A percentile compares a stretch with the other conserved stretches of the same genome.
Evolutionary conservation across 2,113 vertebrate genomes (phyloP).

Genomic region (Illadopsis cleaveri): DNA sequence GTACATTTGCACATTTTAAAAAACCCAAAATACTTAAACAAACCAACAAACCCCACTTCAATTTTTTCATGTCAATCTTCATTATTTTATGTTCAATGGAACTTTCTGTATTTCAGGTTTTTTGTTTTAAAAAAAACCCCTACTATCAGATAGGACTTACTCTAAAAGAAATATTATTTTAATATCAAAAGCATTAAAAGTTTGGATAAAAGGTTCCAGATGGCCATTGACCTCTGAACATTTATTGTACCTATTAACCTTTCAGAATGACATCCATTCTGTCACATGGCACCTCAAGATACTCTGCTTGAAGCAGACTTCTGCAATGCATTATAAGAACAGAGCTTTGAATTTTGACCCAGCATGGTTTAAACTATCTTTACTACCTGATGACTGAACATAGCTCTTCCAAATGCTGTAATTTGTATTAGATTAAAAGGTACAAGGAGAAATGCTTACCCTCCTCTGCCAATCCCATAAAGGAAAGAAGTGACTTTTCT

Average conservation of each 20-base stretch:
- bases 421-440: not conserved
- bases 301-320: not conserved
- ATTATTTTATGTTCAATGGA: not conserved
- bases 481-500: not conserved
- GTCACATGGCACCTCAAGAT: not conserved
- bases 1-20: not conserved
- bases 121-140: not conserved
- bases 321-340: not conserved
- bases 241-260: not conserved
- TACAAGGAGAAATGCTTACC: not conserved
- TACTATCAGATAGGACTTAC: not conserved
- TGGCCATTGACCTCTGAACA: not conserved
- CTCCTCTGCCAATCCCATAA: rapidly evolving
- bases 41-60: not conserved
- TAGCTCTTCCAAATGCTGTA: not conserved
- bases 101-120: not conserved
- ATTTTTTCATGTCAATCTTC: not conserved
- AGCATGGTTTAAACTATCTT: not conserved
- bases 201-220: not conserved
- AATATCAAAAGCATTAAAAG: not conserved
- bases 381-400: not conserved
- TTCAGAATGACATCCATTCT: not conserved
- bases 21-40: rapidly evolving
- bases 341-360: not conserved
- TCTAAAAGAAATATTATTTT: not conserved